Conservation (phyloP, 2,888 invertebrate genomes). For the Cephus pygmeus region DNA sequence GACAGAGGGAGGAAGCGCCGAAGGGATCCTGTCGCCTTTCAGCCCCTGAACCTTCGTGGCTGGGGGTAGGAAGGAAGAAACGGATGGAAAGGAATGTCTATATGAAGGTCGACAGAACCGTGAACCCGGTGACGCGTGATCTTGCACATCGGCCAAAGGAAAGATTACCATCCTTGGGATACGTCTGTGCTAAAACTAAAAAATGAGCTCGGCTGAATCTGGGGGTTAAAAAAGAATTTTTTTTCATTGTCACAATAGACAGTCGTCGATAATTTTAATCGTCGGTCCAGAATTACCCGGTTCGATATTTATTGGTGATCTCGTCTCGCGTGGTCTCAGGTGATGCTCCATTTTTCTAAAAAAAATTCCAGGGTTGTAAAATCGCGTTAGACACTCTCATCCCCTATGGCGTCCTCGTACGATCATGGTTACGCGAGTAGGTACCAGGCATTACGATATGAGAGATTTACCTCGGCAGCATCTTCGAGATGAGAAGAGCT, state of each 20-base stretch:
- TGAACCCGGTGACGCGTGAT: conserved; percentile 62
- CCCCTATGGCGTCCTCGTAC: background rate
- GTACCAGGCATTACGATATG: conserved; percentile 31
- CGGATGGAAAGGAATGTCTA: conserved; percentile 55
- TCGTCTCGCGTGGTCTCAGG: background rate
- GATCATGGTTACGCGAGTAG: background rate
- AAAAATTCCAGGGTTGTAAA: conserved; percentile 26
- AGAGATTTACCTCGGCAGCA: conserved; percentile 35
- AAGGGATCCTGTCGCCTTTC: background rate
- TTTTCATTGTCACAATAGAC: background rate
- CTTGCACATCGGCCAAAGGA: conserved; percentile 65
- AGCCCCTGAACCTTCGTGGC: background rate
- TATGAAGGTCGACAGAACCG: conserved; percentile 55
- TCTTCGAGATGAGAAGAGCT: conserved; percentile 26
- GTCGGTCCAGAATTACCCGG: background rate
- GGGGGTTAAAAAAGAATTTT: background rate
- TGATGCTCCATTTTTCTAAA: background rate
- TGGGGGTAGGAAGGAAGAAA: conserved; percentile 27
- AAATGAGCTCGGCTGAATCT: background rate
- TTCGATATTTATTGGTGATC: background rate
- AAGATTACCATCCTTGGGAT: conserved; percentile 54
- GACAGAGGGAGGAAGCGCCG: conserved; percentile 7
- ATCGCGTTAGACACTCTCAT: conserved; percentile 23
- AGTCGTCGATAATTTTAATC: background rate
- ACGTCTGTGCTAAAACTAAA: conserved; percentile 44